These are phyloP conservation scores for Megaustenia siamemsis DNA, from an alignment of 2,888 invertebrate genomes.

Conservation along the genomic window DNA sequence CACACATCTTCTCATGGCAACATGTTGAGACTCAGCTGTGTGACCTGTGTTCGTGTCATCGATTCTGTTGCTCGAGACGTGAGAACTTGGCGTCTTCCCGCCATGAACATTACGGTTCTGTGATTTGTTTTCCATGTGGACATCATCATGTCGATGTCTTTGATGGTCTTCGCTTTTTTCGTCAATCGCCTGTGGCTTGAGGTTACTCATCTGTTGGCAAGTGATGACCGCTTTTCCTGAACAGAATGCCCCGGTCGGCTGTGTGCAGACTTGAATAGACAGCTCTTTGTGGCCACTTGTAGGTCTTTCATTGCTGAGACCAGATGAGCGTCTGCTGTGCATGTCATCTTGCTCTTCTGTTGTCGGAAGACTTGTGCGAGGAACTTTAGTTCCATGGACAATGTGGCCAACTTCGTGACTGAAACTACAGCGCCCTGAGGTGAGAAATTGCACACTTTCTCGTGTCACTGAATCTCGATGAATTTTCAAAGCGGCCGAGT, in stretches of 20 bases:
- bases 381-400: slow-evolving; percentile 34
- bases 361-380: slow-evolving; percentile 31
- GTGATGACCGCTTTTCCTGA: not conserved
- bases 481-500: slow-evolving; percentile 26
- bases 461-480: not conserved
- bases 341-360: slow-evolving; percentile 4
- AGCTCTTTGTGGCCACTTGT: not conserved
- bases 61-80: not conserved
- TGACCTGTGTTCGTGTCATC: not conserved
- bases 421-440: slow-evolving; percentile 44
- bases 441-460: slow-evolving; percentile 4
- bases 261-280: not conserved
- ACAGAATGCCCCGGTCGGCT: not conserved
- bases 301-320: not conserved
- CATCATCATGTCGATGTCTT: too few species aligned
- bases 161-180: too few species aligned
- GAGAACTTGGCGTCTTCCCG: not conserved
- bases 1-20: slow-evolving; percentile 26
- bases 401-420: slow-evolving; percentile 46
- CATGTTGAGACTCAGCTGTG: not conserved
- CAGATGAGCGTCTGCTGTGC: not conserved
- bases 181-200: too few species aligned
- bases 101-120: too few species aligned
- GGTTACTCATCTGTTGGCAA: not conserved
- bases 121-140: too few species aligned